Conservation (phyloP, 2,888 invertebrate species). For the Crocallis elinguaria region DNA sequence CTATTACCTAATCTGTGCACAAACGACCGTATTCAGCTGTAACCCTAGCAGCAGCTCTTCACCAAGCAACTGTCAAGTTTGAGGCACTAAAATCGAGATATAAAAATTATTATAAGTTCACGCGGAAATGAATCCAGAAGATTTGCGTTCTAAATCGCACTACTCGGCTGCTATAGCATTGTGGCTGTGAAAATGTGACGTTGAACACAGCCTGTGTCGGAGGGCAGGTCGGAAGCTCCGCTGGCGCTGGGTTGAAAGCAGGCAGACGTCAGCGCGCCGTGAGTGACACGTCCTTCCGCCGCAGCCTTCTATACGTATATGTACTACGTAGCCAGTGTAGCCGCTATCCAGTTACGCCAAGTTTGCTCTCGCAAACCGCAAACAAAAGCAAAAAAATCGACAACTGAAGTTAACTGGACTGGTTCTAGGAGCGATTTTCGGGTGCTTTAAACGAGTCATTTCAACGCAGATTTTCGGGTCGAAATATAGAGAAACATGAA, state of each 20-base stretch:
- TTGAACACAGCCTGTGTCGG: slow-evolving; percentile 62
- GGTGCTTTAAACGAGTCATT: background rate
- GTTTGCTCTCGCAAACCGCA: slow-evolving; percentile 43
- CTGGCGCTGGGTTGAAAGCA: slow-evolving; percentile 71
- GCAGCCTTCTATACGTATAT: slow-evolving; percentile 62
- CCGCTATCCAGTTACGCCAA: slow-evolving; percentile 56
- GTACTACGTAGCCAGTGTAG: slow-evolving; percentile 41
- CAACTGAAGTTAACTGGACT: too few relatives aligned
- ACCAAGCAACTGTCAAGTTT: too few relatives aligned
- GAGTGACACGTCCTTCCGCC: slow-evolving; percentile 81
- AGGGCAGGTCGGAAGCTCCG: slow-evolving; percentile 75
- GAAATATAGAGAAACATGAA: too few relatives aligned
- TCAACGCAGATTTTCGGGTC: background rate
- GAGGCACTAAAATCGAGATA: too few relatives aligned
- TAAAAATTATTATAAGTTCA: background rate
- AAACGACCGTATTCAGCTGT: too few relatives aligned
- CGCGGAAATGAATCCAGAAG: background rate
- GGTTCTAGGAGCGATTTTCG: background rate
- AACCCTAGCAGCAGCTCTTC: too few relatives aligned
- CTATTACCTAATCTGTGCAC: too few relatives aligned
- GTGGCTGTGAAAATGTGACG: slow-evolving; percentile 52
- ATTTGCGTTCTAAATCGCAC: background rate
- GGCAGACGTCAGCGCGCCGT: slow-evolving; percentile 67
- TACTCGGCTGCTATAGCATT: slow-evolving; percentile 26
- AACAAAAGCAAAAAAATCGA: slow-evolving; percentile 42